Conservation (phyloP, 2,797 vertebrate species). For the Furcifer pardalis region DNA sequence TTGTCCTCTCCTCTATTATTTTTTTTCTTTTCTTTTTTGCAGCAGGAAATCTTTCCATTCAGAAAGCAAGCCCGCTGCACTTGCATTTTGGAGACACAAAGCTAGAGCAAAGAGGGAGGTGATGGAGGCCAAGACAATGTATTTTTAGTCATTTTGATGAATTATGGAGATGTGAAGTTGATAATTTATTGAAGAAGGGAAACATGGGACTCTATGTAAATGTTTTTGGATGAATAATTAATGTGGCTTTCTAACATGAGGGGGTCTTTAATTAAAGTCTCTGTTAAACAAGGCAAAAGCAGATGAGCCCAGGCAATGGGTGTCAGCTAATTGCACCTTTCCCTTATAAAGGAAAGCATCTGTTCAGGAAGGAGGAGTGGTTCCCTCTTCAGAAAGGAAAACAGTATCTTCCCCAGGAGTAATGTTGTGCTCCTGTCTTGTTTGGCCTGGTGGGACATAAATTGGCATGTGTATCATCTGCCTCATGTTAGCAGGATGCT, state of each 20-base stretch:
- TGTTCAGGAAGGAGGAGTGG: conserved; percentile 52
- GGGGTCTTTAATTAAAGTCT: conserved; percentile 82
- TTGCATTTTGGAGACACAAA: conserved; percentile 69
- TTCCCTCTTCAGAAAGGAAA: conserved; percentile 67
- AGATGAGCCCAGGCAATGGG: conserved; percentile 63
- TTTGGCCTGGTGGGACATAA: conserved; percentile 19
- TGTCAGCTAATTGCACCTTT: conserved; percentile 76
- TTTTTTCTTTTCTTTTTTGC: conserved; percentile 14
- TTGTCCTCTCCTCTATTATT: not conserved
- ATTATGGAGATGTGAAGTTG: conserved; percentile 81
- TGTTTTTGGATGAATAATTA: conserved; percentile 85
- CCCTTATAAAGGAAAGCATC: conserved; percentile 54
- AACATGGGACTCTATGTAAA: conserved; percentile 80
- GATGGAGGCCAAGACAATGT: conserved; percentile 70
- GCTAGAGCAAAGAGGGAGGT: conserved; percentile 63
- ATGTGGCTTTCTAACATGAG: conserved; percentile 78
- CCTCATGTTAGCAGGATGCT: not conserved
- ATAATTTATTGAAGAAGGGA: conserved; percentile 83
- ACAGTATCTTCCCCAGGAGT: conserved; percentile 47
- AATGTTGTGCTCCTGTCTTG: conserved; percentile 20
- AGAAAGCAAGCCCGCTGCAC: conserved; percentile 63
- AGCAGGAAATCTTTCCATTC: conserved; percentile 66
- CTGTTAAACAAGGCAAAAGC: conserved; percentile 76
- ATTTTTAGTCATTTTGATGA: conserved; percentile 83
- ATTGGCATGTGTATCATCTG: not conserved